These are phyloP conservation scores for Pipistrellus nathusii DNA, from an alignment of 2,797 vertebrate genomes.

Conservation along the genomic window DNA sequence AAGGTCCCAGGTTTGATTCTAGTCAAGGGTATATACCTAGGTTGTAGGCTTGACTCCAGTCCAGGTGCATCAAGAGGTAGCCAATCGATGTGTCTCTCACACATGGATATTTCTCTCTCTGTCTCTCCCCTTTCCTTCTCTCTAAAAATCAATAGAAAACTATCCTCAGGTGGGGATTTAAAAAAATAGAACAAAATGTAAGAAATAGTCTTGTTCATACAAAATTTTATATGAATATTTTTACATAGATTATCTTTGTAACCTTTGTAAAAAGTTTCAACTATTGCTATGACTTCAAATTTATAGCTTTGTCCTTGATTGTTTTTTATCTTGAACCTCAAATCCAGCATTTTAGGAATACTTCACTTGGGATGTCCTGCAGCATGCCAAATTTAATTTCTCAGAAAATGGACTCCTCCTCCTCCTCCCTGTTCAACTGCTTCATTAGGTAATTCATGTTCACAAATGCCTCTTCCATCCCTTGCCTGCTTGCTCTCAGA, in stretches of 20 bases:
- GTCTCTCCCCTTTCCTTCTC: no score
- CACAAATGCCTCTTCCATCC: neutral
- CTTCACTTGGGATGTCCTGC: neutral
- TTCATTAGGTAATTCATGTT: neutral
- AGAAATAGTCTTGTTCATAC: slow-evolving; percentile 53
- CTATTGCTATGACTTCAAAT: neutral
- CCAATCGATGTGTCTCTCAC: no score
- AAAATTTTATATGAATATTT: slow-evolving; percentile 57
- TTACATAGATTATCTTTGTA: neutral
- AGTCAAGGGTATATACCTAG: no score
- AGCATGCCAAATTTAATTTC: neutral
- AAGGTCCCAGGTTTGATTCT: no score
- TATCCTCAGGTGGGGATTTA: no score
- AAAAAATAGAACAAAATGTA: slow-evolving; percentile 52
- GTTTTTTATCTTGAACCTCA: neutral
- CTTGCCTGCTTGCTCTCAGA: neutral
- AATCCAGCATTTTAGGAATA: neutral
- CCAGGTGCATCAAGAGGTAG: no score
- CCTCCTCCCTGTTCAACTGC: neutral
- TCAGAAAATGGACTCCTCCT: neutral
- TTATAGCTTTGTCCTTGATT: neutral
- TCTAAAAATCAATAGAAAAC: no score
- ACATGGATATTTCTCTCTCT: no score
- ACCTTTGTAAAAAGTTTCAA: neutral
- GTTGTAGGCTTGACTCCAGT: no score